A percentile compares a stretch with the other conserved stretches of the same genome.
These are phyloP conservation scores for Macropodus opercularis DNA, from an alignment of 2,797 vertebrate genomes.

Conservation along the genomic window DNA sequence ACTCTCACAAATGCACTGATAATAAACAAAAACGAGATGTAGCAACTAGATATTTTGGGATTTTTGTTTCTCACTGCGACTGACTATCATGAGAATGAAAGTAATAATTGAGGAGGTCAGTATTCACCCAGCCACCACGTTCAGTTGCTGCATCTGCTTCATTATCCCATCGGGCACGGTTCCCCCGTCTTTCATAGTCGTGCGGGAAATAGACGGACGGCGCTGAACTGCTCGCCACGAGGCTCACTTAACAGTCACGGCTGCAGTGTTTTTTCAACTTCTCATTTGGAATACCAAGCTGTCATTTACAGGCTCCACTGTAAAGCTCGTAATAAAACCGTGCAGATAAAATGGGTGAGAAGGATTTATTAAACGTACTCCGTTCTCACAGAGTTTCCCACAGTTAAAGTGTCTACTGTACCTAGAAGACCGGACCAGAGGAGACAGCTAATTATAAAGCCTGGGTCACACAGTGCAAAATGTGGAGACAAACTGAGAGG, in stretches of 20 bases:
- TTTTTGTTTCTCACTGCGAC: background rate
- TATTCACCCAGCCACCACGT: constrained; percentile 21
- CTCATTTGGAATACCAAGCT: constrained; percentile 33
- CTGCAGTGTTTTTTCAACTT: background rate
- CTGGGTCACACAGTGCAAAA: constrained; percentile 36
- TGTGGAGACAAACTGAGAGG: constrained; percentile 38
- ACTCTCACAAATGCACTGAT: background rate
- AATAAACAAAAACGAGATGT: constrained; percentile 1
- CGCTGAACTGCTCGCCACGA: constrained; percentile 19
- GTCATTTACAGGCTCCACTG: constrained; percentile 32
- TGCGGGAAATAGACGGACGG: constrained; percentile 24
- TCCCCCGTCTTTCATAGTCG: constrained; percentile 24
- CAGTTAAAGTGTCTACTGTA: constrained; percentile 22
- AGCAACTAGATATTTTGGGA: background rate
- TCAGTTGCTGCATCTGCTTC: constrained; percentile 37
- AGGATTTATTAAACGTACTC: constrained; percentile 21
- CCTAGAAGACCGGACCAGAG: constrained; percentile 31
- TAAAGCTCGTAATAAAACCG: constrained; percentile 41
- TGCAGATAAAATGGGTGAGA: constrained; percentile 15
- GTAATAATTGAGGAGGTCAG: constrained; percentile 15
- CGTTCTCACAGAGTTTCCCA: constrained; percentile 25
- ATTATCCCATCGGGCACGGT: constrained; percentile 27
- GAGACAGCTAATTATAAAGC: constrained; percentile 49
- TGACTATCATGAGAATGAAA: constrained; percentile 7
- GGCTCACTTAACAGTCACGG: constrained; percentile 20